Base-by-base conservation (phyloP, 1,140 invertebrate genomes). In the Idris sp. region DNA sequence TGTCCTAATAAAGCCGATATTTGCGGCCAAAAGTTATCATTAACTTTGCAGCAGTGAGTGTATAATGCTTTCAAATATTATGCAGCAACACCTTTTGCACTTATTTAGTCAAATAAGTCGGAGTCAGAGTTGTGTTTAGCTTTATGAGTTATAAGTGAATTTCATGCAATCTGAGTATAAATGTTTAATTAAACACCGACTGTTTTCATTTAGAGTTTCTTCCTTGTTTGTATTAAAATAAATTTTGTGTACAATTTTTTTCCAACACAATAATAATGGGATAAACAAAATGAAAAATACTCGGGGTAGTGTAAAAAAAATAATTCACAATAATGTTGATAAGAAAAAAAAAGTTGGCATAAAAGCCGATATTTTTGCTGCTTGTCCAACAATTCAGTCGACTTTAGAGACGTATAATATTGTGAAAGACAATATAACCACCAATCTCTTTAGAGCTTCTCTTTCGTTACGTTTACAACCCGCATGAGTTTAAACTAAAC, bases 401-500 rank as follows among this genome's bases (percentile, higher is more conserved):
- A 31, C 33, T 54, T 49, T 36, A 13, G 16, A 16, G 30, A 43
- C 16, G 26, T 62, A n/a, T n/a, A 48, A 49, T 62, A 56, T 62
- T 62, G 22, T 62, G 68, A 62, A 35, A 56, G 58, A 72, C 68
- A 72, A 72, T 58, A 48, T 46, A 59, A 65, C 38, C 61, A 54
- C 53, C 46, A 61, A 74, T 74, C 61, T 65, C 61, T 65, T 59
- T 44, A 51, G 53, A 65, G 59, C 53, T 51, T 59, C 74, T 76
- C 58, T 76, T 71, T 59, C 59, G 48, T 54, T 61, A 62, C 65
- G 53, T 76, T 76, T 76, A 71, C 67, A 62, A 59, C 67, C 61
- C 61, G 74, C 67, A 72, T 76, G 62, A 72, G 54, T 76, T 76
- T 68, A 68, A 76, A 72, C 68, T 73, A 61, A 76, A 69, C 51